Conservation (phyloP, 2,113 vertebrate genomes). For the Nyctereutes procyonoides region DNA sequence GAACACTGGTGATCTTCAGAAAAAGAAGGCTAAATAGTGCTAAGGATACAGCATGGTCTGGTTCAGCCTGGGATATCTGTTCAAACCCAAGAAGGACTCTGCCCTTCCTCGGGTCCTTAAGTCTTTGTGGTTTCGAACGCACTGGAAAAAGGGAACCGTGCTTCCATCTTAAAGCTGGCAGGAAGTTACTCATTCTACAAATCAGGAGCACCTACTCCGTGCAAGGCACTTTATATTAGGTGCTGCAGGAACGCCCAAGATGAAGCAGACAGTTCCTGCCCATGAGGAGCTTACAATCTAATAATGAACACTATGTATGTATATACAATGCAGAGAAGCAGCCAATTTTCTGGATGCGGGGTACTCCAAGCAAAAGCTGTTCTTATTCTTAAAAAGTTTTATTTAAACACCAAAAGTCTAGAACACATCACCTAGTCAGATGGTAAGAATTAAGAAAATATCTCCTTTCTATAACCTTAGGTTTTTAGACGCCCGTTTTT, state of each 20-base stretch:
- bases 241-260: background rate
- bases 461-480: background rate
- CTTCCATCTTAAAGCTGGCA: background rate
- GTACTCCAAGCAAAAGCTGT: background rate
- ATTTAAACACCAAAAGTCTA: background rate
- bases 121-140: background rate
- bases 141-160: background rate
- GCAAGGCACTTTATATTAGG: background rate
- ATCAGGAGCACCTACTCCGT: background rate
- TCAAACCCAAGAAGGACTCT: background rate
- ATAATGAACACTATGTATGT: background rate
- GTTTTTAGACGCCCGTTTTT: constrained; percentile 34
- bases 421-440: background rate
- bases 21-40: background rate
- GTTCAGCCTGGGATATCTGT: background rate
- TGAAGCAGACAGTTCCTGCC: background rate
- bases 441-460: background rate
- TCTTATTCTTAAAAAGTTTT: background rate
- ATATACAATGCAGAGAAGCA: background rate
- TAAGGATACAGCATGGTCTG: background rate
- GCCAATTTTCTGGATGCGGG: background rate
- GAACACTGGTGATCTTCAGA: background rate
- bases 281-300: constrained; percentile 3
- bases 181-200: background rate
- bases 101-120: background rate